Evolutionary conservation across 2,888 invertebrate genomes (phyloP).

Genomic region (Gastracanthus pulcherrimus): DNA sequence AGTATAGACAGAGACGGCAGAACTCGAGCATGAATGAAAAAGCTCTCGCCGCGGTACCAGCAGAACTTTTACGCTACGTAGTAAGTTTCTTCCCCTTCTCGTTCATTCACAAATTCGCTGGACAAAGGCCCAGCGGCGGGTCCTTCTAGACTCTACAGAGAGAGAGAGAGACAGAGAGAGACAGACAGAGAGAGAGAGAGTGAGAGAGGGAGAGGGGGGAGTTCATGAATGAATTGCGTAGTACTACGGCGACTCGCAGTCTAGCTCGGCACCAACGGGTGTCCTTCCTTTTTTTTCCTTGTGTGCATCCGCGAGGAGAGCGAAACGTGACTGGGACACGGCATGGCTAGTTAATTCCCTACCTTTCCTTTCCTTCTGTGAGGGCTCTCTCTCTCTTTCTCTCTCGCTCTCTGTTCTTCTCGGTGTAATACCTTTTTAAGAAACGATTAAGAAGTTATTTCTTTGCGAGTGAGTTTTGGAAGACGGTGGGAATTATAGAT

Average conservation of each 20-base stretch:
- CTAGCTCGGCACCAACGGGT: not conserved
- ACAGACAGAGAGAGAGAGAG: too few relatives aligned
- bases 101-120: too few relatives aligned
- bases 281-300: not conserved
- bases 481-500: too few relatives aligned
- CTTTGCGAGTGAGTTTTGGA: conserved; percentile 52
- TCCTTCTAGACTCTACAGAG: too few relatives aligned
- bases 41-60: too few relatives aligned
- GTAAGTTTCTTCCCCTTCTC: too few relatives aligned
- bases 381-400: not conserved
- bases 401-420: not conserved
- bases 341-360: not conserved
- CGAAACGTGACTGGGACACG: conserved; percentile 38
- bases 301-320: not conserved
- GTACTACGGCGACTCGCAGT: conserved; percentile 62
- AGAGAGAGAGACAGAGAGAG: too few relatives aligned
- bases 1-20: not conserved
- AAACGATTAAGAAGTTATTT: conserved; percentile 71
- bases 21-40: not conserved
- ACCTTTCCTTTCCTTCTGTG: not conserved
- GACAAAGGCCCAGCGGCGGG: too few relatives aligned
- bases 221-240: conserved; percentile 73
- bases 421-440: conserved; percentile 62
- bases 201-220: too few relatives aligned
- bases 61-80: too few relatives aligned